phyloP scores from a whole-genome alignment of 2,797 vertebrate species.

The Tenualosa thibaudeaui region DNA sequence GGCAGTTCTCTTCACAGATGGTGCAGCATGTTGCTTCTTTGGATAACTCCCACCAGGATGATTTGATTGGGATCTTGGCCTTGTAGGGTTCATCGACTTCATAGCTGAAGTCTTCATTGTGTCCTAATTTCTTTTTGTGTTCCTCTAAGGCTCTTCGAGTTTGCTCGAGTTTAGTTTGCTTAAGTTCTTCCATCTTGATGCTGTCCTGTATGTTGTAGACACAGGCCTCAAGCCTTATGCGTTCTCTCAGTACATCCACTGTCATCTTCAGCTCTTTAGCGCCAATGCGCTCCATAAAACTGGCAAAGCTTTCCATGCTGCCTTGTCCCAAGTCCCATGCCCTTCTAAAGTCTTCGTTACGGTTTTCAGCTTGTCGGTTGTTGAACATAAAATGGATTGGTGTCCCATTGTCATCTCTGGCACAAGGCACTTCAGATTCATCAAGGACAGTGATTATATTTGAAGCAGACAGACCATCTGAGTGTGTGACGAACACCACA shows the following conservation, averaged over 20 bases:
- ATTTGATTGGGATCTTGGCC: not conserved
- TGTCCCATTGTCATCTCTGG: not conserved
- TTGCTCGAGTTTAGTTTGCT: not conserved
- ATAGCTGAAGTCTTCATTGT: slow-evolving; percentile 25
- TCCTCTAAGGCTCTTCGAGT: slow-evolving; percentile 14
- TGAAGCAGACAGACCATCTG: not conserved
- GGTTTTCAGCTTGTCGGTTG: slow-evolving; percentile 18
- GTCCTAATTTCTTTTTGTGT: not conserved
- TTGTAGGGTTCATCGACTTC: not conserved
- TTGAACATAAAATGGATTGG: slow-evolving; percentile 45
- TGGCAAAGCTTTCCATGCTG: slow-evolving; percentile 29
- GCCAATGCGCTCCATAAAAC: not conserved
- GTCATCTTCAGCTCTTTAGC: slow-evolving; percentile 18
- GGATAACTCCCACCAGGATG: not conserved
- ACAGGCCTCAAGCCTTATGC: slow-evolving; percentile 26
- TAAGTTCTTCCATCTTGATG: not conserved
- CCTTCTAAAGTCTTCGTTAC: not conserved
- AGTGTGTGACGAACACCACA: slow-evolving; percentile 9
- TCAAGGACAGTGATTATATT: slow-evolving; percentile 27
- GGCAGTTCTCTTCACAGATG: slow-evolving; percentile 46
- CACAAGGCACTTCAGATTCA: slow-evolving; percentile 23
- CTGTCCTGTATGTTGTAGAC: not conserved
- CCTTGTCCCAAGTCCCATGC: not conserved
- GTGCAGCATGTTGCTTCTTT: slow-evolving; percentile 26
- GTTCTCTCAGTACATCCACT: slow-evolving; percentile 24